Base-by-base conservation (phyloP, 2,113 vertebrate species). In the Arothron firmamentum region DNA sequence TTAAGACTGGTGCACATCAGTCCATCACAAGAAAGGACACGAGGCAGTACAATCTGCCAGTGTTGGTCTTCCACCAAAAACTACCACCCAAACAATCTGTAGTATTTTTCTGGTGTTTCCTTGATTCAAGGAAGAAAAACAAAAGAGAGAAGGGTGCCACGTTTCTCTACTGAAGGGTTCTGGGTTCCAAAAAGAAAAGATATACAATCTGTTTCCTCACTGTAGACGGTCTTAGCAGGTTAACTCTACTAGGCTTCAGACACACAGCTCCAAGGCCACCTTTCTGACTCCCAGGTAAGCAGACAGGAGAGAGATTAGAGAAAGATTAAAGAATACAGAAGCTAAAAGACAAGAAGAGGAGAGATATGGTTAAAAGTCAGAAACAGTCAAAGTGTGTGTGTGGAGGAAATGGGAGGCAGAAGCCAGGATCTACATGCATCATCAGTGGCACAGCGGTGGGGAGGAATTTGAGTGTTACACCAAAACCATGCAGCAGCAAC, bases 71-170 rank as follows among this genome's bases (percentile, higher is more conserved):
- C 65, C 71, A 64, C 45, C 45, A 6, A 47, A 38, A 38, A 38
- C 34, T 45, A 17, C 43, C 16, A 48, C 16, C 16, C 15, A 49
- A 49, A 49, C 17, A 6, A 19, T 28, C 25, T 28, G 25, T 18
- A 49, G n/a, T 87, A 90, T 59, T 91, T 87, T 91, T 92, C 90
- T 79, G 90, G 87, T 85, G 88, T 90, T 91, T 98, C 95, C 96
- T 98, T 98, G 96, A 99, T 98, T 99, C 95, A 99, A 99, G 96
- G 96, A 96, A 96, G 65, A 82, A 82, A 83, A 85, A 67, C 20
- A 59, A 84, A 84, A 82, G 51, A 91, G 89, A 87, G 90, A 91
- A 77, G 87, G 92, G 88, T 82, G 87, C 90, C 91, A 90, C 58
- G 77, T 82, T 80, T 83, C 74, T 83, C 72, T 72, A 79, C 57